Evolutionary conservation across 2,888 invertebrate species (phyloP).

Genomic region (Ethmia dodecea): DNA sequence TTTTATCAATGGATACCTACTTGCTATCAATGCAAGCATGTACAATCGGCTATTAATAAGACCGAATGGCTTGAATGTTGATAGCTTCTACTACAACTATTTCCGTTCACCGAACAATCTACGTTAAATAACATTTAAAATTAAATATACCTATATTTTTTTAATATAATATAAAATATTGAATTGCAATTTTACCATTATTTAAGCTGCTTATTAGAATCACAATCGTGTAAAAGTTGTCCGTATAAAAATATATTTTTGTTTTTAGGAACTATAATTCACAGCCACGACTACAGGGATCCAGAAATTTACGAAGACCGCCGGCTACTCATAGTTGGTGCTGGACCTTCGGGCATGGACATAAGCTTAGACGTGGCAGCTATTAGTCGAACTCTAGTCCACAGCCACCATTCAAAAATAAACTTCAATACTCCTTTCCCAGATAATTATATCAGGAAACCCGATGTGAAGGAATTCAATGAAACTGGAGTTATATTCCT

Average conservation of each 20-base stretch:
- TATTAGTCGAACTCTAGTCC: slow-evolving; percentile 55
- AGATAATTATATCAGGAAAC: slow-evolving; percentile 64
- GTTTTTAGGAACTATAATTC: slow-evolving; percentile 75
- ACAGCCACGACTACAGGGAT: slow-evolving; percentile 85
- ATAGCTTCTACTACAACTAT: too few relatives aligned
- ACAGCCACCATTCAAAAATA: slow-evolving; percentile 70
- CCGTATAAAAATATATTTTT: not conserved
- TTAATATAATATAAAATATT: too few relatives aligned
- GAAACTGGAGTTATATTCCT: slow-evolving; percentile 74
- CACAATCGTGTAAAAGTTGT: not conserved
- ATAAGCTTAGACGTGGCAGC: slow-evolving; percentile 79
- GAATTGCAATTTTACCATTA: too few relatives aligned
- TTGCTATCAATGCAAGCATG: too few relatives aligned
- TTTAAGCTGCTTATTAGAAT: too few relatives aligned
- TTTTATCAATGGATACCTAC: too few relatives aligned
- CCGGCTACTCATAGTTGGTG: slow-evolving; percentile 82
- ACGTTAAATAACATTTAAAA: too few relatives aligned
- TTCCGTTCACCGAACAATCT: too few relatives aligned
- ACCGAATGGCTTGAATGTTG: too few relatives aligned
- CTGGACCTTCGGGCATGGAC: slow-evolving; percentile 85
- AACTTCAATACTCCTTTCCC: slow-evolving; percentile 61
- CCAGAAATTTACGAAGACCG: slow-evolving; percentile 77
- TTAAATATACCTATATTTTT: too few relatives aligned
- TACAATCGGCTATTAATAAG: too few relatives aligned
- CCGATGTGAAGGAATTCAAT: slow-evolving; percentile 68